phyloP scores from a whole-genome alignment of 2,113 vertebrate species.

The Melospiza georgiana region DNA sequence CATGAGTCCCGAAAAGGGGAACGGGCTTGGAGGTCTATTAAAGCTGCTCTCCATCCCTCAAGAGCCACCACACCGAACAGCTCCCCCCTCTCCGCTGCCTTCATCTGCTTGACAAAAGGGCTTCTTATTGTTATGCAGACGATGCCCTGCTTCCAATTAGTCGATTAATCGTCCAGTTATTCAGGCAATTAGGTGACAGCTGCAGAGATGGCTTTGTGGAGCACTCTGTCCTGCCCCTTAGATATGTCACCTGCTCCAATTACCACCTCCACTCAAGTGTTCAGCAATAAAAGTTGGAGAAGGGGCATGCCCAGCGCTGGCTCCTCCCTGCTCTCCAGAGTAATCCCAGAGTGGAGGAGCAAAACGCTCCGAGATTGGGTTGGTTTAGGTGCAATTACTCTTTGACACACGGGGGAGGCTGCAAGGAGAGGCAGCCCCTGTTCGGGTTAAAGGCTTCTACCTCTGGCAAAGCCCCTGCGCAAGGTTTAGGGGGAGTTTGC shows the following conservation, averaged over 20 bases:
- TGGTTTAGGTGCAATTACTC: slow-evolving; percentile 37
- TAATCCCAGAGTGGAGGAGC: neutral
- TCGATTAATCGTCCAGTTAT: slow-evolving; percentile 77
- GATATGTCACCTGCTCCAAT: slow-evolving; percentile 71
- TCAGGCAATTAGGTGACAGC: slow-evolving; percentile 78
- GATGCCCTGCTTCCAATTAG: slow-evolving; percentile 74
- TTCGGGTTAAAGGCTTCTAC: neutral
- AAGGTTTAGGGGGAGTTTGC: neutral
- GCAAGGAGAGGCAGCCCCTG: neutral
- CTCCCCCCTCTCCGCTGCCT: slow-evolving; percentile 29
- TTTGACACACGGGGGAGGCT: neutral
- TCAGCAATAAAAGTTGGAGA: slow-evolving; percentile 58
- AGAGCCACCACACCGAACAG: neutral
- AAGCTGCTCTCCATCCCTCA: neutral
- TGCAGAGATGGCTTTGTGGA: slow-evolving; percentile 64
- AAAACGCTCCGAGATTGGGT: neutral
- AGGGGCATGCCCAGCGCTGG: neutral
- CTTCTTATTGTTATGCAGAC: slow-evolving; percentile 68
- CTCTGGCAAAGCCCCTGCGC: neutral
- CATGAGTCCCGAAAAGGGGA: neutral
- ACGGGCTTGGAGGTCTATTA: neutral
- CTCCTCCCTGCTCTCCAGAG: neutral
- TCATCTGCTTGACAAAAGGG: slow-evolving; percentile 66
- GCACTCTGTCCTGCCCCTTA: slow-evolving; percentile 61
- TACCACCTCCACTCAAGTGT: slow-evolving; percentile 68